These are phyloP conservation scores for Balanococcus diminutus DNA, from an alignment of 2,888 invertebrate genomes.

Conservation along the genomic window DNA sequence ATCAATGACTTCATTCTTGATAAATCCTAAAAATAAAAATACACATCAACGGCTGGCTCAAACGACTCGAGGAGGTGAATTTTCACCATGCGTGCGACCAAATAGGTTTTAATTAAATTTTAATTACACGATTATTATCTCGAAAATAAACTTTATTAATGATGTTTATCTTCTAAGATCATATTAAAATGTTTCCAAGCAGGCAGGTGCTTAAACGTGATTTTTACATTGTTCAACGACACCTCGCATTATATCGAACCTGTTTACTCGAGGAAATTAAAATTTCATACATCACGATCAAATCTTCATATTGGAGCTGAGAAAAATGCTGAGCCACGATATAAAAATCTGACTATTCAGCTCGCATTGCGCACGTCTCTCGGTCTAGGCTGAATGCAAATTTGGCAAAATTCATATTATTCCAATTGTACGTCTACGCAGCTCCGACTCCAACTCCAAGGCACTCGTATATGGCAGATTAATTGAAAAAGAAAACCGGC, in stretches of 20 bases:
- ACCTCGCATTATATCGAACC: not conserved
- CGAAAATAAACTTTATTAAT: slow-evolving; percentile 15
- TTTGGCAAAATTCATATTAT: not conserved
- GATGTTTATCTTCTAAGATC: not conserved
- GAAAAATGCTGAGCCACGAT: not conserved
- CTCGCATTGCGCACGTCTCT: not conserved
- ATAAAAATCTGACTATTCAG: not conserved
- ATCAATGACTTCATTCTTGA: no score
- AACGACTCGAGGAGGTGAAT: not conserved
- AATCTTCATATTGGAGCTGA: no score
- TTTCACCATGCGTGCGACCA: not conserved
- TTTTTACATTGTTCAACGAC: not conserved
- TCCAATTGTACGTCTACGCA: not conserved
- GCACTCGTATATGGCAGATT: not conserved
- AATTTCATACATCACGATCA: not conserved
- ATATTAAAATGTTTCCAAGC: not conserved
- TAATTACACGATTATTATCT: slow-evolving; percentile 26
- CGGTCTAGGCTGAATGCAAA: not conserved
- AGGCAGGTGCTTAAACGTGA: not conserved
- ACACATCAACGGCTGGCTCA: no score
- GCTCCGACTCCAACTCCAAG: not conserved
- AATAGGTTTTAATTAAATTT: not conserved
- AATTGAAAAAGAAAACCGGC: slow-evolving; percentile 32
- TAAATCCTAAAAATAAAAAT: no score
- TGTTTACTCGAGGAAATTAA: not conserved